phyloP scores from a whole-genome alignment of 2,113 vertebrate genomes.

The Cyanoderma ruficeps region DNA sequence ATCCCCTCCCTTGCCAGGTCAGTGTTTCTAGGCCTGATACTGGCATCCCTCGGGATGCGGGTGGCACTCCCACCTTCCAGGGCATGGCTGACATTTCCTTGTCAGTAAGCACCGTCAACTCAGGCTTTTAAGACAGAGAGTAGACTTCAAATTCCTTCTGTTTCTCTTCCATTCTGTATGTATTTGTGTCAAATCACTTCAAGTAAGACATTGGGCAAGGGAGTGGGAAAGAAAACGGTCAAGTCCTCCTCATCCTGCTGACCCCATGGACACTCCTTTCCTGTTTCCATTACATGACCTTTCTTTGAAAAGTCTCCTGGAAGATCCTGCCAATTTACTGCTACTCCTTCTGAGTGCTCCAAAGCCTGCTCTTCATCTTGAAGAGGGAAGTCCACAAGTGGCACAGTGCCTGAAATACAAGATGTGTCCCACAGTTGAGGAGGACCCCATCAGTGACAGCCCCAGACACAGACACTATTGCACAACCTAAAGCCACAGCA shows the following conservation, averaged over 20 bases:
- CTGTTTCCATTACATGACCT: no score
- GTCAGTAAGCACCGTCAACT: not conserved
- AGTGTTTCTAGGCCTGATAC: not conserved
- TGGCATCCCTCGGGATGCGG: fast-evolving
- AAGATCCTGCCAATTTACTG: not conserved
- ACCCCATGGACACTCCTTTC: not conserved
- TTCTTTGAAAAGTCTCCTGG: not conserved
- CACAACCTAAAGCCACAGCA: fast-evolving
- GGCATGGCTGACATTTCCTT: not conserved
- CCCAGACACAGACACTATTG: fast-evolving
- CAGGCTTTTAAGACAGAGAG: not conserved
- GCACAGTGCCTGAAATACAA: not conserved
- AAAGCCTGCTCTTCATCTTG: no score
- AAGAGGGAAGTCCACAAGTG: fast-evolving
- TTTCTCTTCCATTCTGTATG: not conserved
- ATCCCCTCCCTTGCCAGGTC: not conserved
- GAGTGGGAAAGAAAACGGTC: not conserved
- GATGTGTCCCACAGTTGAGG: not conserved
- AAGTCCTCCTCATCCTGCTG: not conserved
- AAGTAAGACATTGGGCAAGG: not conserved
- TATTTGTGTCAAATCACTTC: not conserved
- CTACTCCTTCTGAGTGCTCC: no score
- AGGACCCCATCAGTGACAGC: not conserved
- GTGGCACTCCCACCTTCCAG: not conserved
- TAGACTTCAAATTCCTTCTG: not conserved